Base-by-base conservation (phyloP, 2,888 invertebrate genomes). In the Metellina segmentata region DNA sequence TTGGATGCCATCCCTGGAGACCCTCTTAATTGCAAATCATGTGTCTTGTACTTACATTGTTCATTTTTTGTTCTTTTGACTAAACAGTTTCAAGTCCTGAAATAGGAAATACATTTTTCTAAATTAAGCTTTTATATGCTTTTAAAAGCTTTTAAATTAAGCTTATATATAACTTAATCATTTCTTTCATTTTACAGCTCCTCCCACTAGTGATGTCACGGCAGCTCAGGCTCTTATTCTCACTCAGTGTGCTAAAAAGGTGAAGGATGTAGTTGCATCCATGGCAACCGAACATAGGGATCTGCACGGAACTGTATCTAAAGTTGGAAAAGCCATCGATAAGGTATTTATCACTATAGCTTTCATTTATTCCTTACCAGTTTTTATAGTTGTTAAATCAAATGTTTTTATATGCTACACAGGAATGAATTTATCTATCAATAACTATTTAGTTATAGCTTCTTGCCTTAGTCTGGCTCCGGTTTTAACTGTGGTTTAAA, bases 261-360 rank as follows among this genome's bases (percentile, higher is more conserved):
- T 95, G 48, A 94, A 94, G 72, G 97, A 98, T 93, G 96, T 97
- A 16, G 96, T 98, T 94, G 95, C 96, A 77, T 97, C 97, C 94
- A 96, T 98, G 94, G 97, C 98, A 0, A 96, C 97, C 91, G 98
- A 98, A 95, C 98, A 98, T 94, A 96, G 98, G 93, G 96, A 96
- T 92, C 95, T 98, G 19, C 98, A 98, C 94, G 96, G 97, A 93
- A 96, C 96, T 7, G 96, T 96, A 6, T 99, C 99, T 0, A 97
- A 98, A 96, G 98, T 99, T 81, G 99, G 99, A 83, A 99, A 99
- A 95, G 97, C 98, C 0, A 98, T 99, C 94, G 99, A 99, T 95
- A 96, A 98, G 94, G 96, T 96, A 94, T 6, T 13, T 7, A 51
- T 78, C n/a, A 4, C 9, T 72, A 71, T 5, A 19, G 20, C 20